A percentile compares a stretch with the other conserved stretches of the same genome.
These are phyloP conservation scores for Typhlomys cinereus DNA, from an alignment of 2,113 vertebrate species.

Conservation along the genomic window DNA sequence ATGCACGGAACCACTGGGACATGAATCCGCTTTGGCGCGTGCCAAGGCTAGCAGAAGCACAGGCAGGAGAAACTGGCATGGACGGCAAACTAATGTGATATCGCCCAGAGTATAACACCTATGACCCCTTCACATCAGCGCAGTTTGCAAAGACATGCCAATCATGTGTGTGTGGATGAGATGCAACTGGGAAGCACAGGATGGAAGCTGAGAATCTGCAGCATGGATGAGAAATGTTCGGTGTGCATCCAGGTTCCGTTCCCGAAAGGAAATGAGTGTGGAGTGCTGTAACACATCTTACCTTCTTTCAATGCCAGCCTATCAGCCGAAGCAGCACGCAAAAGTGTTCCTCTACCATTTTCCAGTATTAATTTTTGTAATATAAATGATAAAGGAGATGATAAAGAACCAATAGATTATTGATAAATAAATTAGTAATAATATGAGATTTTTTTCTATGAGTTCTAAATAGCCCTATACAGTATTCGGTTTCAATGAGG, in stretches of 20 bases:
- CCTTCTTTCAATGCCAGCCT: constrained; percentile 64
- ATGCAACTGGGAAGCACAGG: constrained; percentile 63
- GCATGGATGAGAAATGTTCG: constrained; percentile 61
- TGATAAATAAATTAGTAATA: constrained; percentile 92
- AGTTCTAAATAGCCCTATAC: constrained; percentile 89
- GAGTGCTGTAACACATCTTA: constrained; percentile 76
- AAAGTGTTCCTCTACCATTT: constrained; percentile 90
- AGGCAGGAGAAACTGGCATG: constrained; percentile 50
- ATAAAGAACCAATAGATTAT: constrained; percentile 90
- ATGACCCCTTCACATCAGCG: constrained; percentile 37
- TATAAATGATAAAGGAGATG: constrained; percentile 88
- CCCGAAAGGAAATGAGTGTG: constrained; percentile 73
- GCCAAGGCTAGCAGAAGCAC: constrained; percentile 79
- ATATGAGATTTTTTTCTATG: constrained; percentile 90
- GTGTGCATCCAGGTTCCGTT: constrained; percentile 70
- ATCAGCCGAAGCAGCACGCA: constrained; percentile 80
- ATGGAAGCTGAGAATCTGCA: constrained; percentile 64
- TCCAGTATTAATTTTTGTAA: constrained; percentile 95
- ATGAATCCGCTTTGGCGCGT: constrained; percentile 73
- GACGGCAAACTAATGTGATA: constrained; percentile 49
- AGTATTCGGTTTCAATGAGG: constrained; percentile 93
- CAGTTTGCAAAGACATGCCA: constrained; percentile 58
- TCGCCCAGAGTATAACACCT: constrained; percentile 41
- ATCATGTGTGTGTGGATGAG: constrained; percentile 69
- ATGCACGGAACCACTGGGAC: constrained; percentile 65